Conservation (phyloP, 2,888 invertebrate genomes). For the Heliconius ismenius region DNA sequence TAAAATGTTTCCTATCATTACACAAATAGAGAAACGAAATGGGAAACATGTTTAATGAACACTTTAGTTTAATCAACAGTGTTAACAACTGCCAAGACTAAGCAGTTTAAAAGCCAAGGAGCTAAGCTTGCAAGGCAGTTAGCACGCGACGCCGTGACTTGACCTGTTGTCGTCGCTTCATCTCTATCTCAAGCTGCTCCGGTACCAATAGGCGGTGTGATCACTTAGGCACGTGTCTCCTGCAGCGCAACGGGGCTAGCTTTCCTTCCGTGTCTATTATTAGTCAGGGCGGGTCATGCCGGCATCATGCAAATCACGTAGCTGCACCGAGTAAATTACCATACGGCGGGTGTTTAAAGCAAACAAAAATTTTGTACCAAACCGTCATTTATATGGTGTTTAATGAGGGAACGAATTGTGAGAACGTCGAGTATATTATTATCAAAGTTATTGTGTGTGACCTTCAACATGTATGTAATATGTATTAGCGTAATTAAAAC, state of each 20-base stretch:
- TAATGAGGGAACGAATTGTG: slow-evolving; percentile 36
- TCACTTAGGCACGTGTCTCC: slow-evolving; percentile 66
- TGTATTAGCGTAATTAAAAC: slow-evolving; percentile 1
- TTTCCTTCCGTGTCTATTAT: slow-evolving; percentile 80
- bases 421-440: slow-evolving; percentile 2
- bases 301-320: slow-evolving; percentile 72
- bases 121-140: slow-evolving; percentile 27
- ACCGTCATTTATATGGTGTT: slow-evolving; percentile 28
- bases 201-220: slow-evolving; percentile 42
- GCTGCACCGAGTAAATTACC: slow-evolving; percentile 70
- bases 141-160: slow-evolving; percentile 38
- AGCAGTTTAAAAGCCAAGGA: slow-evolving; percentile 4
- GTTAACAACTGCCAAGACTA: background rate
- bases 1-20: slow-evolving; percentile 1
- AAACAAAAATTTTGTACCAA: slow-evolving; percentile 48
- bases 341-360: slow-evolving; percentile 55
- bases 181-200: slow-evolving; percentile 36
- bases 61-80: background rate
- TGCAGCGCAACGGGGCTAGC: slow-evolving; percentile 61
- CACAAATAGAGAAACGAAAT: background rate
- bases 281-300: slow-evolving; percentile 70
- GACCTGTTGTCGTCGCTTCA: slow-evolving; percentile 35
- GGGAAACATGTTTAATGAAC: background rate
- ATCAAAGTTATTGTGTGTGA: slow-evolving; percentile 19
- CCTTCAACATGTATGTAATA: background rate